Percentiles rank a stretch among this genome's conserved stretches.
phyloP scores from a whole-genome alignment of 1,140 invertebrate genomes.

The Metopolophium dirhodum region DNA sequence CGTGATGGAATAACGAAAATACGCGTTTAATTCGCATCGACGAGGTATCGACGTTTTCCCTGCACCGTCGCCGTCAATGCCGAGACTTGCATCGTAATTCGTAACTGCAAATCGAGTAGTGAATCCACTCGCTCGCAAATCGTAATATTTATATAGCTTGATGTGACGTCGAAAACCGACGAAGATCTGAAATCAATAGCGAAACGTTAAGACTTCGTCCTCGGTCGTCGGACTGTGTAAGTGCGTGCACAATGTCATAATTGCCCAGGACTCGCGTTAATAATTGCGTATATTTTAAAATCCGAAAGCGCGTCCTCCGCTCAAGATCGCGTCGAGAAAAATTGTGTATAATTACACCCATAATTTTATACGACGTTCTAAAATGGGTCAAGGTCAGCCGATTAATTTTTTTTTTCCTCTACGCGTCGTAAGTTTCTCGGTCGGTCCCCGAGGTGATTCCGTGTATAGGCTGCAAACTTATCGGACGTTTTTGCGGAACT shows the following conservation, averaged over 20 bases:
- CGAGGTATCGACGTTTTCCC: no score
- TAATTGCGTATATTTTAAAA: background rate
- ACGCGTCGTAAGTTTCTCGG: background rate
- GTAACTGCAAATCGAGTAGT: no score
- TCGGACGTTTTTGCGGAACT: slow-evolving; percentile 16
- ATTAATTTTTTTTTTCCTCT: slow-evolving; percentile 21
- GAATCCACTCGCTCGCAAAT: background rate
- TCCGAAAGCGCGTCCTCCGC: background rate
- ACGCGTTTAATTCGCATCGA: no score
- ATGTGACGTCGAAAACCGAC: background rate
- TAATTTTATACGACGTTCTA: background rate
- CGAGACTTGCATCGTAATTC: no score
- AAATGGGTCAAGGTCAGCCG: slow-evolving; percentile 44
- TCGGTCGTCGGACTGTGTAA: background rate
- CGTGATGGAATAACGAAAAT: no score
- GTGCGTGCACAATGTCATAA: no score
- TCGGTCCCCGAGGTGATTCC: background rate
- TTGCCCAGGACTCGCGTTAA: background rate
- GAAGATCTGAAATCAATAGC: background rate
- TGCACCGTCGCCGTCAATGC: no score
- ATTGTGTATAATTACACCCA: background rate
- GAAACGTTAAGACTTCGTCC: background rate
- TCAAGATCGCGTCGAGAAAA: background rate
- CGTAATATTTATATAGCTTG: background rate
- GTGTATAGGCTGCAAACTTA: background rate